Percentiles rank a stretch among this genome's conserved stretches.
Evolutionary conservation across 2,888 invertebrate species (phyloP).

Genomic region (Trisateles emortualis): DNA sequence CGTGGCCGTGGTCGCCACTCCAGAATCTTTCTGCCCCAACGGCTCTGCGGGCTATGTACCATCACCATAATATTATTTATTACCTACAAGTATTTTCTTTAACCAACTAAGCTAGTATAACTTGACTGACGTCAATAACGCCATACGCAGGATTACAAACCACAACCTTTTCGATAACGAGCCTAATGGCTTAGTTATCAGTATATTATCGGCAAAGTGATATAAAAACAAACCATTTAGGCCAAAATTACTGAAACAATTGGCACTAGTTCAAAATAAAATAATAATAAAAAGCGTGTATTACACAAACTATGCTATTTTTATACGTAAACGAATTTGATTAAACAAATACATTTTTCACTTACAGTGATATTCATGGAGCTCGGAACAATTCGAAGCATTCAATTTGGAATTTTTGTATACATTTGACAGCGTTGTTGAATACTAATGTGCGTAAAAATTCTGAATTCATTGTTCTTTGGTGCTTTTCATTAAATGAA

Average conservation of each 20-base stretch:
- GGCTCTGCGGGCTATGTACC: too few species aligned
- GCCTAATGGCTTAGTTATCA: too few species aligned
- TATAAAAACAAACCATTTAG: background rate
- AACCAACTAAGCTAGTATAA: too few species aligned
- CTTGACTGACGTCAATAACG: too few species aligned
- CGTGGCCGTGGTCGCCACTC: too few species aligned
- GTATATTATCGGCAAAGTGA: background rate
- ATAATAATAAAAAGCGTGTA: slow-evolving; percentile 11
- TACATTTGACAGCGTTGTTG: slow-evolving; percentile 29
- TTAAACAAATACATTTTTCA: slow-evolving; percentile 27
- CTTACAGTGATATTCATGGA: slow-evolving; percentile 18
- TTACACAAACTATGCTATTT: slow-evolving; percentile 24
- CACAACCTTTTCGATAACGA: too few species aligned
- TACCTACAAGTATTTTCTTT: too few species aligned
- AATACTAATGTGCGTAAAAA: slow-evolving; percentile 40
- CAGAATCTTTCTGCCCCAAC: too few species aligned
- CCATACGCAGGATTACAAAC: too few species aligned
- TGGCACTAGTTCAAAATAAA: slow-evolving; percentile 18
- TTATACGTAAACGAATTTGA: slow-evolving; percentile 16
- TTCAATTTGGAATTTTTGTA: slow-evolving; percentile 38
- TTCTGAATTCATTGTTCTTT: slow-evolving; percentile 23
- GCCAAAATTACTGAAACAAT: background rate
- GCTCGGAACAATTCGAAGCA: slow-evolving; percentile 24
- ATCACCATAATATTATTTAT: too few species aligned
- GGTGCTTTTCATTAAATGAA: slow-evolving; percentile 38